Evolutionary conservation across 2,797 vertebrate genomes (phyloP).

Genomic region (Vultur gryphus): DNA sequence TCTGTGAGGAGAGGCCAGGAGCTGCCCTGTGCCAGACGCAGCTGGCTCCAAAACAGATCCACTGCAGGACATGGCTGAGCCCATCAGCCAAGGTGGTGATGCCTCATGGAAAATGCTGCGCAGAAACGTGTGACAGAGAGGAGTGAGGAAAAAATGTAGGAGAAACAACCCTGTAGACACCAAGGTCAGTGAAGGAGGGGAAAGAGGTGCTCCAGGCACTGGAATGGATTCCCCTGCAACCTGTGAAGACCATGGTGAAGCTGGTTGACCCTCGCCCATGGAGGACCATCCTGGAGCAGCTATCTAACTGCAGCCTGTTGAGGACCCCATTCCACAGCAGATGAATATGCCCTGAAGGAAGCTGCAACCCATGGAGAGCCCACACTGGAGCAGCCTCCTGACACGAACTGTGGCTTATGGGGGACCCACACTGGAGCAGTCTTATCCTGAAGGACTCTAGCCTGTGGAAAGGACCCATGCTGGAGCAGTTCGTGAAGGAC

Average conservation of each 20-base stretch:
- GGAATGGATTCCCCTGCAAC: not conserved
- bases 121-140: not conserved
- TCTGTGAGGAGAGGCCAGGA: not conserved
- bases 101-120: not conserved
- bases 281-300: not conserved
- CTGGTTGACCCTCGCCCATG: not conserved
- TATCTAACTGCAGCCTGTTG: not conserved
- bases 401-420: not conserved
- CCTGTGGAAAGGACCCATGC: not conserved
- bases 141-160: not conserved
- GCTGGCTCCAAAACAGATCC: not conserved
- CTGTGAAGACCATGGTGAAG: not conserved
- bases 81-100: not conserved
- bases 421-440: not conserved
- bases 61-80: not conserved
- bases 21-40: not conserved
- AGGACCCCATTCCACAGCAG: not conserved
- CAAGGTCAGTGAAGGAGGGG: not conserved
- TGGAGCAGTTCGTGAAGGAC: not conserved
- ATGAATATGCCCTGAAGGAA: not conserved
- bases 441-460: not conserved
- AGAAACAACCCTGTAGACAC: not conserved
- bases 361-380: not conserved
- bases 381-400: not conserved
- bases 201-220: not conserved